phyloP scores from a whole-genome alignment of 2,888 invertebrate species.

The Morinoia aosen region DNA sequence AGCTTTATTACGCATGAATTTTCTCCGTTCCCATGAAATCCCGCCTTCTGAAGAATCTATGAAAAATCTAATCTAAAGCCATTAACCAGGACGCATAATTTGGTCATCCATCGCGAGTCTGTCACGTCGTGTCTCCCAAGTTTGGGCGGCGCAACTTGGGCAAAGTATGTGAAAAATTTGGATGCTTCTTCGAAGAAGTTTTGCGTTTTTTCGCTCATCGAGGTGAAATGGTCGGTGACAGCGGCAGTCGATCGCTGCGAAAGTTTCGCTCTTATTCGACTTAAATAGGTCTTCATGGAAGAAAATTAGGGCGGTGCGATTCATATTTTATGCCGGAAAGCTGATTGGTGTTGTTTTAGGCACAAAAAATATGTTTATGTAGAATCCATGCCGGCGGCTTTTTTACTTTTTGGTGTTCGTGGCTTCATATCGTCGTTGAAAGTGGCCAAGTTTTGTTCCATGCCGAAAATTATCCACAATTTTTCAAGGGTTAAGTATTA shows the following conservation, averaged over 20 bases:
- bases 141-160: neutral
- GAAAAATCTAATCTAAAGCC: slow-evolving; percentile 30
- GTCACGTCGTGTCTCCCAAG: slow-evolving; percentile 13
- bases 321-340: no score
- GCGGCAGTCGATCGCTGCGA: neutral
- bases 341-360: no score
- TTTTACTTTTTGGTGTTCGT: neutral
- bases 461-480: neutral
- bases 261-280: neutral
- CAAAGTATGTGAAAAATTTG: slow-evolving; percentile 2
- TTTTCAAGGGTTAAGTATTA: no score
- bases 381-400: neutral
- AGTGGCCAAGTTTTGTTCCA: neutral
- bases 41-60: neutral
- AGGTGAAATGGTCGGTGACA: slow-evolving; percentile 9
- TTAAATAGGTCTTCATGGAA: no score
- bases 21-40: neutral
- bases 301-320: no score
- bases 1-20: slow-evolving; percentile 4
- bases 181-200: neutral
- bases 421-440: neutral
- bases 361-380: no score
- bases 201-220: neutral
- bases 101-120: slow-evolving; percentile 21
- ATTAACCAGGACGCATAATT: slow-evolving; percentile 32